Percentiles rank a stretch among this genome's conserved stretches.
Conservation (phyloP, 2,113 vertebrate species). For the Halichoerus grypus region DNA sequence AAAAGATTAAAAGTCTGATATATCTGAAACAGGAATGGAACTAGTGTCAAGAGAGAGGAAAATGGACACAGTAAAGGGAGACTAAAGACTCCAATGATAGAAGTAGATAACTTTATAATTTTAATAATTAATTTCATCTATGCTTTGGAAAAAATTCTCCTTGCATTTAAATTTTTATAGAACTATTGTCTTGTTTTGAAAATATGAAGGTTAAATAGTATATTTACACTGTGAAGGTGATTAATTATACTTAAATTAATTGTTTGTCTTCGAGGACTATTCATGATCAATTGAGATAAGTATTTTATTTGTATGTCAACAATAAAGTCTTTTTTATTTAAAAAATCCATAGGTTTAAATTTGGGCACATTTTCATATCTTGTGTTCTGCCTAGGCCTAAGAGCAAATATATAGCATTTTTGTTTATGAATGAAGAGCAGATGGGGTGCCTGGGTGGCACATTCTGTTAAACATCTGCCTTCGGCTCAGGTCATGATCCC, state of each 20-base stretch:
- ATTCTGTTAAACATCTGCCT: not conserved
- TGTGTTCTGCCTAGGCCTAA: not conserved
- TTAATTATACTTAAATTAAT: not conserved
- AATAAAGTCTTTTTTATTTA: not conserved
- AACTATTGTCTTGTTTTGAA: not conserved
- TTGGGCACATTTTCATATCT: not conserved
- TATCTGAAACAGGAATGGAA: too few species aligned
- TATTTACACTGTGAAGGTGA: not conserved
- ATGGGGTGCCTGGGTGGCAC: not conserved
- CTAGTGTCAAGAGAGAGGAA: not conserved
- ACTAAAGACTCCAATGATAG: not conserved
- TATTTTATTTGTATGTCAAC: not conserved
- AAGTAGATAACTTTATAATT: not conserved
- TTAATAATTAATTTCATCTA: not conserved
- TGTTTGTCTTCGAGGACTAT: not conserved
- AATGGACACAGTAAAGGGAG: not conserved
- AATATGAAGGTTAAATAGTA: not conserved
- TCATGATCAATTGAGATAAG: not conserved
- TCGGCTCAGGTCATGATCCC: too few species aligned
- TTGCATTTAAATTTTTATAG: constrained; percentile 17
- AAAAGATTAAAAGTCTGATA: not conserved
- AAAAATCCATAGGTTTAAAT: not conserved
- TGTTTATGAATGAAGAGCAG: not conserved
- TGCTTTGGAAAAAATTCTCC: not conserved
- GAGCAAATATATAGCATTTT: not conserved